Percentiles rank a stretch among this genome's conserved stretches.
phyloP scores from a whole-genome alignment of 2,888 invertebrate species.

The Chrysomela aeneicollis region DNA sequence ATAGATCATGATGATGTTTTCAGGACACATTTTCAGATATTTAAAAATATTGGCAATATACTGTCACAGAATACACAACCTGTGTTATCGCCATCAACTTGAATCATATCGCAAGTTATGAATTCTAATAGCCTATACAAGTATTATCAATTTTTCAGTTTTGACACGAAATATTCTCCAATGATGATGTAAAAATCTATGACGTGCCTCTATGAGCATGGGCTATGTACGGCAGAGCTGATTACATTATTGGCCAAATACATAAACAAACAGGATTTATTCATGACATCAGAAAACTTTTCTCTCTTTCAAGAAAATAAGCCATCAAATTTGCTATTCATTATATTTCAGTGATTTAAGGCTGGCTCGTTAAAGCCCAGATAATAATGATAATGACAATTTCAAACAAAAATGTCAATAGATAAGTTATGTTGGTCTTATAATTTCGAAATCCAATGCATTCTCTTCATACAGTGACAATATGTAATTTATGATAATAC shows the following conservation, averaged over 20 bases:
- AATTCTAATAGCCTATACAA: too few species aligned
- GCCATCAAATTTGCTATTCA: neutral
- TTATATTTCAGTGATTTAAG: conserved; percentile 1
- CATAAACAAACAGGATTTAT: neutral
- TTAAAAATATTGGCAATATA: too few species aligned
- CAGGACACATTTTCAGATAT: too few species aligned
- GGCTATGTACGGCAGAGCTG: neutral
- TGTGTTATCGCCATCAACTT: too few species aligned
- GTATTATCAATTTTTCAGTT: too few species aligned
- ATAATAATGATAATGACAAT: conserved; percentile 12
- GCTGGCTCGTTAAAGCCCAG: neutral
- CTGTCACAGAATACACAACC: too few species aligned
- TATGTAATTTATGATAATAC: conserved; percentile 39
- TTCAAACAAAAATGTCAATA: conserved; percentile 20
- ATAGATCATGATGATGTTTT: too few species aligned
- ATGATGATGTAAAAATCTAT: too few species aligned
- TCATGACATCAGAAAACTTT: neutral
- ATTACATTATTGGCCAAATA: neutral
- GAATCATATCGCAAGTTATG: too few species aligned
- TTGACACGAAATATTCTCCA: too few species aligned
- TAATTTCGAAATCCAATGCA: conserved; percentile 27
- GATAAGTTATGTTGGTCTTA: conserved; percentile 21
- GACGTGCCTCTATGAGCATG: too few species aligned
- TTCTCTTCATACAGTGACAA: conserved; percentile 35
- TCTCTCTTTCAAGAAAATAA: neutral